A percentile compares a stretch with the other conserved stretches of the same genome.
Evolutionary conservation across 1,140 invertebrate species (phyloP).

Genomic region (Drosophila pallidifrons): DNA sequence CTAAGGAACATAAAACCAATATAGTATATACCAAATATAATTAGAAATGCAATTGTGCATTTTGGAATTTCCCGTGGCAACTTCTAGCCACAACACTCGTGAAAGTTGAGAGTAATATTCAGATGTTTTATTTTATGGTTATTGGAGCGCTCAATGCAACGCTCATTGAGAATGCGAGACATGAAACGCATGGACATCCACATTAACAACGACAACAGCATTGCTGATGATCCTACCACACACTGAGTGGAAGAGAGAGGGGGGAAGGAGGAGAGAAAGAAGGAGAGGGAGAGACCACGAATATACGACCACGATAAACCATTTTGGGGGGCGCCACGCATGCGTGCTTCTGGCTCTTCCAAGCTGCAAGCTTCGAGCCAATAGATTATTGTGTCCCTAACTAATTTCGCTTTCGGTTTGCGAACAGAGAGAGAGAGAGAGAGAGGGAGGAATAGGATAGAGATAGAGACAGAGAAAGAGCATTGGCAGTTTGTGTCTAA

Average conservation of each 20-base stretch:
- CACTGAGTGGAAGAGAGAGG: too few relatives aligned
- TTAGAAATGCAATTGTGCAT: too few relatives aligned
- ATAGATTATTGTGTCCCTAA: conserved; percentile 37
- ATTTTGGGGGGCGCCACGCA: conserved; percentile 50
- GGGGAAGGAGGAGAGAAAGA: too few relatives aligned
- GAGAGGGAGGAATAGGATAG: neutral
- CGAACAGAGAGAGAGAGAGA: neutral
- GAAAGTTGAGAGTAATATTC: neutral
- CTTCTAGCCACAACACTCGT: neutral
- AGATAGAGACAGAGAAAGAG: neutral
- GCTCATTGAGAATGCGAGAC: conserved; percentile 44
- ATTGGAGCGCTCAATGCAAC: neutral
- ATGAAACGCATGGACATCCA: conserved; percentile 23
- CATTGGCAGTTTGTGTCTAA: conserved; percentile 35
- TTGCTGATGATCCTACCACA: conserved; percentile 18
- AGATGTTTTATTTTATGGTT: neutral
- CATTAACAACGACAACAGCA: neutral
- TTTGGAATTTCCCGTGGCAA: neutral
- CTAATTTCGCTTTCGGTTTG: conserved; percentile 54
- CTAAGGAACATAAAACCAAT: too few relatives aligned
- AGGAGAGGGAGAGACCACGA: neutral
- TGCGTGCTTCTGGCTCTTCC: conserved; percentile 35
- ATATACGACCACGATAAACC: neutral
- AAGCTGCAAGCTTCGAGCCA: neutral
- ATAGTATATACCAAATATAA: too few relatives aligned